These are phyloP conservation scores for Aurelia aurita DNA, from an alignment of 30 jellyfish, hydroid and myxozoan species.

Conservation along the genomic window DNA sequence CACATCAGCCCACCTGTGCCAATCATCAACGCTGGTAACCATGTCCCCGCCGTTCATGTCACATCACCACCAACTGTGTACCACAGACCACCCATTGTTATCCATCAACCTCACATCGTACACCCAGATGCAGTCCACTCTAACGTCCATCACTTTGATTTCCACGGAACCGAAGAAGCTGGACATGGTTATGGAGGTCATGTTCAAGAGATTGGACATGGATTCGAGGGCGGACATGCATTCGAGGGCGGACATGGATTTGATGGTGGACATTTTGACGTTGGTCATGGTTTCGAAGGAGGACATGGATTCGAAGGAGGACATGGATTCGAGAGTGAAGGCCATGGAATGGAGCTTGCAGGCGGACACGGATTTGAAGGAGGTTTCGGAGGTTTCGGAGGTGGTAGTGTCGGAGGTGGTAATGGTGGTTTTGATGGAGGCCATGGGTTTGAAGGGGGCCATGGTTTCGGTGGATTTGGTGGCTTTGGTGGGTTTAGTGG, in stretches of 20 bases:
- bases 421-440: conserved; percentile 55
- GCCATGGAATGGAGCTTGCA: conserved; percentile 48
- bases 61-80: conserved; percentile 98
- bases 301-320: conserved; percentile 74
- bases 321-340: conserved; percentile 54
- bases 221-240: conserved; percentile 71
- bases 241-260: conserved; percentile 59
- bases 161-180: conserved; percentile 53
- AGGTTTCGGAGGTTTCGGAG: too few species aligned
- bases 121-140: conserved; percentile 73
- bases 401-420: conserved; percentile 43
- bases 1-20: conserved; percentile 99
- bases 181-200: conserved; percentile 62
- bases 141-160: conserved; percentile 61
- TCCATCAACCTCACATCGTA: conserved; percentile 97
- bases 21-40: conserved; percentile 97
- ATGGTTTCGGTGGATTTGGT: conserved; percentile 57
- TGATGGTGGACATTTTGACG: conserved; percentile 64
- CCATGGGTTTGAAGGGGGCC: conserved; percentile 62
- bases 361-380: conserved; percentile 60
- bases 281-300: conserved; percentile 57
- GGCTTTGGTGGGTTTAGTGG: conserved; percentile 61
- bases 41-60: conserved; percentile 98
- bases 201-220: conserved; percentile 51
- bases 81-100: conserved; percentile 98